Evolutionary conservation across 1,140 invertebrate species (phyloP).

Genomic region (honey bee (Apis mellifera)): DNA sequence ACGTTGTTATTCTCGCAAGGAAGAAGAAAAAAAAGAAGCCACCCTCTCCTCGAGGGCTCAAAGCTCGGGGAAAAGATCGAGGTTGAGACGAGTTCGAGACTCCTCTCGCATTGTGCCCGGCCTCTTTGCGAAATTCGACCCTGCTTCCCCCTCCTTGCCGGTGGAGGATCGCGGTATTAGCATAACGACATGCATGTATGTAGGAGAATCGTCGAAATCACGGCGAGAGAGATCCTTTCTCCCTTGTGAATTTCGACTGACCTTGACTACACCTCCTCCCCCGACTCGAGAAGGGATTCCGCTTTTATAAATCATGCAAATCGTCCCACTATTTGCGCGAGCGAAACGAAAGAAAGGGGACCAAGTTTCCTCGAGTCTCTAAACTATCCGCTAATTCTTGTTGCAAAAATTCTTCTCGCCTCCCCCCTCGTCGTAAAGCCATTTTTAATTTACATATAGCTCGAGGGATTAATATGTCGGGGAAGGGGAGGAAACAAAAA

Average conservation of each 20-base stretch:
- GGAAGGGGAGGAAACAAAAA: too few species aligned
- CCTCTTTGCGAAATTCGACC: conserved; percentile 32
- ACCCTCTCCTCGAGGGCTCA: too few species aligned
- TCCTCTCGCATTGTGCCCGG: background rate
- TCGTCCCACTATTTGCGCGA: conserved; percentile 3
- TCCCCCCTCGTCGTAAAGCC: background rate
- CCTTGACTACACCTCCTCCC: conserved; percentile 40
- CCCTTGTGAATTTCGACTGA: conserved; percentile 52
- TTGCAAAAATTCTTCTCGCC: conserved; percentile 7
- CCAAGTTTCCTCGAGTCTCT: background rate
- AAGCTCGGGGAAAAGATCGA: conserved; percentile 29
- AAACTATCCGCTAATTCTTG: conserved; percentile 9
- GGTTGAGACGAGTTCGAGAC: conserved; percentile 17
- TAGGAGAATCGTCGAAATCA: conserved; percentile 57
- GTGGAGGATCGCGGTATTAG: conserved; percentile 59
- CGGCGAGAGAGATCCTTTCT: conserved; percentile 54
- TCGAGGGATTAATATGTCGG: background rate
- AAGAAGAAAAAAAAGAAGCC: too few species aligned
- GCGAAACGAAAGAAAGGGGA: background rate
- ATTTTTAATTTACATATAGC: conserved; percentile 25
- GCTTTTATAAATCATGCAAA: conserved; percentile 34
- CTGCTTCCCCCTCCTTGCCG: conserved; percentile 38
- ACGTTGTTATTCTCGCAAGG: conserved; percentile 5
- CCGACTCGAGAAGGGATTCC: background rate
- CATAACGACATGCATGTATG: conserved; percentile 73